A percentile compares a stretch with the other conserved stretches of the same genome.
Conservation (phyloP, 2,113 vertebrate genomes). For the Corapipo altera region DNA sequence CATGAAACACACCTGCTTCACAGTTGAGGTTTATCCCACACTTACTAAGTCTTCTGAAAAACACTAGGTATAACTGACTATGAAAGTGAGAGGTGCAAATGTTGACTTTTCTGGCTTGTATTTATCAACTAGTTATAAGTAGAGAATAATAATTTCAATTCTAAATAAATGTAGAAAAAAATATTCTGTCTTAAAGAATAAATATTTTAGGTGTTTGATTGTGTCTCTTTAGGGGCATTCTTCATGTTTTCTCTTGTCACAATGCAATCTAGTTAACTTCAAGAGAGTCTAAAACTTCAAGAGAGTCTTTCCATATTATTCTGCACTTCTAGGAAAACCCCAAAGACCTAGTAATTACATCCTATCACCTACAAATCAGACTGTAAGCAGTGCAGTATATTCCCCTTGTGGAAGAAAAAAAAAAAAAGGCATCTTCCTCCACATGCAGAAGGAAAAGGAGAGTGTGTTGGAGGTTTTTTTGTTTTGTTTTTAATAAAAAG, state of each 20-base stretch:
- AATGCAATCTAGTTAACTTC: not conserved
- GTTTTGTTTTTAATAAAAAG: not conserved
- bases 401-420: not conserved
- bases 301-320: not conserved
- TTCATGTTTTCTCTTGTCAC: not conserved
- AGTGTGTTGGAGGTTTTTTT: not conserved
- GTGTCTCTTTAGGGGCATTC: not conserved
- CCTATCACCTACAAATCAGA: not conserved
- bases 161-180: not conserved
- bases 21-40: not conserved
- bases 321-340: not conserved
- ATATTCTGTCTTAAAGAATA: not conserved
- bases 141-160: not conserved
- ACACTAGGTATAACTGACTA: not conserved
- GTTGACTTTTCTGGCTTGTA: not conserved
- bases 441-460: not conserved
- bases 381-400: not conserved
- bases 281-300: not conserved
- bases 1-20: not conserved
- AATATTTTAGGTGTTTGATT: not conserved
- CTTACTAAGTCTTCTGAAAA: not conserved
- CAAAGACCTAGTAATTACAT: not conserved
- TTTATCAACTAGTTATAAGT: not conserved
- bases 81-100: not conserved
- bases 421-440: not conserved